A percentile compares a stretch with the other conserved stretches of the same genome.
phyloP scores from a whole-genome alignment of 2,888 invertebrate genomes.

The Sthenelais limicola region DNA sequence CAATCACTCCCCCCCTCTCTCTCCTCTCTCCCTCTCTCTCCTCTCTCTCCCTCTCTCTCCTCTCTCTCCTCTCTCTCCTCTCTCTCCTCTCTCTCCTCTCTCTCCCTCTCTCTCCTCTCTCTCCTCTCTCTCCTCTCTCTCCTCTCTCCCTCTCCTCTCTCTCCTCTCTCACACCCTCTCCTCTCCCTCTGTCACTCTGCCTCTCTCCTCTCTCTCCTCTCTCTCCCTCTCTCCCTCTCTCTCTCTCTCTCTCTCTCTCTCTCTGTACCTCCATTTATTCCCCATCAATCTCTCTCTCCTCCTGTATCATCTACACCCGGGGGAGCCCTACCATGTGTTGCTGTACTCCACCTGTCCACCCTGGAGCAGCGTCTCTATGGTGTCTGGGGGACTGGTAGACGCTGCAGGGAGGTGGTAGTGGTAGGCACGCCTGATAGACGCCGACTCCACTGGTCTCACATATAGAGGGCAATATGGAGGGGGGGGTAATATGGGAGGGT shows the following conservation, averaged over 20 bases:
- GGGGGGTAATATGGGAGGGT: too few species aligned
- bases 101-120: conserved; percentile 10
- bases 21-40: background rate
- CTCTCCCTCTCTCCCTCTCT: conserved; percentile 38
- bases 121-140: background rate
- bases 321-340: too few species aligned
- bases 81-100: conserved; percentile 26
- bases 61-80: conserved; percentile 31
- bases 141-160: background rate
- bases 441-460: too few species aligned
- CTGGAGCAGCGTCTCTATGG: too few species aligned
- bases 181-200: conserved; percentile 2
- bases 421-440: too few species aligned
- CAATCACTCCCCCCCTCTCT: background rate
- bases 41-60: conserved; percentile 20
- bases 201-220: conserved; percentile 18
- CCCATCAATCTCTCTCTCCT: background rate
- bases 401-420: too few species aligned
- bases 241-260: conserved; percentile 36
- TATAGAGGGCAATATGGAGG: too few species aligned
- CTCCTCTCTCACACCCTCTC: conserved; percentile 4
- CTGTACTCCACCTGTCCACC: too few species aligned
- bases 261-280: background rate
- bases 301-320: too few species aligned
- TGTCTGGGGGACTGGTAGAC: too few species aligned